Evolutionary conservation across 2,888 invertebrate species (phyloP).

Genomic region (Aphodius sticticus): DNA sequence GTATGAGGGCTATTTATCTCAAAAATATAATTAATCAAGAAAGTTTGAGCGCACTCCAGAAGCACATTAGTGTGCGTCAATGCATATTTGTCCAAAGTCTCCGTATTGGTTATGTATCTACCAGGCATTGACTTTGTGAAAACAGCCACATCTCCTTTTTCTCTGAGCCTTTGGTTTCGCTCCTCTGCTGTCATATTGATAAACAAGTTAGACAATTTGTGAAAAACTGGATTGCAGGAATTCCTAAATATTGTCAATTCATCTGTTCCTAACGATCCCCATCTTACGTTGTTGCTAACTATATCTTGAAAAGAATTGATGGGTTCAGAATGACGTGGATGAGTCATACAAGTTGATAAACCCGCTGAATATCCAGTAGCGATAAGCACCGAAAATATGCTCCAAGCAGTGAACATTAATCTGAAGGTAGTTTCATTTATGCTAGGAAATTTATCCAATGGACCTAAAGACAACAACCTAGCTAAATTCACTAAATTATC

Average conservation of each 20-base stretch:
- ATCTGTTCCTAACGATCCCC: constrained; percentile 39
- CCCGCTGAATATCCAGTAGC: constrained; percentile 36
- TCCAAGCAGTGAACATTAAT: constrained; percentile 25
- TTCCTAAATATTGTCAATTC: constrained; percentile 36
- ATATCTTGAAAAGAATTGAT: constrained; percentile 41
- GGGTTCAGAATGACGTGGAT: constrained; percentile 32
- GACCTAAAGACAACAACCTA: constrained; percentile 15
- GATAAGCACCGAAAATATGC: constrained; percentile 29
- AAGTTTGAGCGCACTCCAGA: constrained; percentile 37
- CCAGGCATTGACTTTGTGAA: constrained; percentile 36
- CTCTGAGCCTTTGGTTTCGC: constrained; percentile 29
- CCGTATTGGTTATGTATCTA: constrained; percentile 37
- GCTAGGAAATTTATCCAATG: background rate
- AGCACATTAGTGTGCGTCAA: constrained; percentile 38
- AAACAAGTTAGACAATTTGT: constrained; percentile 33
- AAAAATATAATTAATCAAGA: constrained; percentile 41
- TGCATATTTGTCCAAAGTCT: constrained; percentile 41
- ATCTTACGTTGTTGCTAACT: constrained; percentile 40
- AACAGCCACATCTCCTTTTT: constrained; percentile 33
- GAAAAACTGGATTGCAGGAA: constrained; percentile 33
- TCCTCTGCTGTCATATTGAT: background rate
- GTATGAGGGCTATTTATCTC: constrained; percentile 43
- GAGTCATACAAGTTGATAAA: constrained; percentile 34
- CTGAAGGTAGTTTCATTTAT: constrained; percentile 13
- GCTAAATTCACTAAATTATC: background rate